Base-by-base conservation (phyloP, 2,113 vertebrate species). In the Leucoraja erinaceus region DNA sequence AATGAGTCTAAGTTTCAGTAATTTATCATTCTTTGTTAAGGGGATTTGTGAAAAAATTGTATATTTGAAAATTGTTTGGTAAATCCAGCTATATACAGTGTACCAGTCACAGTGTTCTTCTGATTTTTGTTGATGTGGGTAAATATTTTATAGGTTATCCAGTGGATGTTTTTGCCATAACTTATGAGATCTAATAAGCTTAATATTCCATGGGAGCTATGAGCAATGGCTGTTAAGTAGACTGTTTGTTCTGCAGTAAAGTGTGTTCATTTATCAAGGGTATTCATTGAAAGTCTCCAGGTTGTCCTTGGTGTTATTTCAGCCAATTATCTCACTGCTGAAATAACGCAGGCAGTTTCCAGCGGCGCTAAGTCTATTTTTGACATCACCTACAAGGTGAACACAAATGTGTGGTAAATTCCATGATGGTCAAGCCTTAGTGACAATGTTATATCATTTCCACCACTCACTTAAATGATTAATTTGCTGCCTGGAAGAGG, bases 181-280 rank as follows among this genome's bases (percentile, higher is more conserved):
- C 68, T 91, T 91, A 91, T 70, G 6, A 20, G 18, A 68, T 81
- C 16, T 25, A 90, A 90, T 91, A 91, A 74, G 38, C 38, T 72
- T 88, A 63, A 91, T 47, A 91, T 91, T 91, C 90, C 38, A 28
- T 33, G 22, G 18, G 90, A 74, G 90, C 22, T 91, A 25, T 54
- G 68, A 72, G 22, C 20, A 91, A 74, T 18, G 66, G 66, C 63
- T 54, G 90, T 91, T 91, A 91, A 91, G 47, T 22, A 72, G 66
- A 33, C 72, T 72, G 68, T 91, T 91, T 91, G 68, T 74, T 91
- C 88, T 91, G 66, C 66, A 72, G 56, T 72, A 70, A 47, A 72
- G 68, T 91, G 90, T 68, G 59, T 74, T 91, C 33, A 91, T 91
- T 91, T 54, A 70, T 91, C 90, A 91, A 91, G 90, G 68, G 90